These are phyloP conservation scores for Acyrthosiphon pisum DNA, from an alignment of 1,140 invertebrate genomes.

Conservation along the genomic window DNA sequence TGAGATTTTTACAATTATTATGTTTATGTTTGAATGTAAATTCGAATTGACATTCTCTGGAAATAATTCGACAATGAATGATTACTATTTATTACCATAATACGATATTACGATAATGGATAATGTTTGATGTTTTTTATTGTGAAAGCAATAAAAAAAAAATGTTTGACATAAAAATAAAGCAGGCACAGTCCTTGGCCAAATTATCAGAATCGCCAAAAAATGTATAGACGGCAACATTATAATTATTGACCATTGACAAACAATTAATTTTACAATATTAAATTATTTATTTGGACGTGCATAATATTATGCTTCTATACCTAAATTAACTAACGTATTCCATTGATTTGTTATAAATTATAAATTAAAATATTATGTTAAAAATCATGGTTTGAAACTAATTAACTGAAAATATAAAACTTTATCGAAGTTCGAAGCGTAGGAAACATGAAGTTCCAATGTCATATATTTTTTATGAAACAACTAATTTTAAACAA, in stretches of 20 bases:
- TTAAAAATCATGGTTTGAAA: background rate
- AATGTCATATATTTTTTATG: background rate
- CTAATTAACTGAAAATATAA: background rate
- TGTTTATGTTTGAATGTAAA: background rate
- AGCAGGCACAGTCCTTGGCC: background rate
- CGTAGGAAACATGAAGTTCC: background rate
- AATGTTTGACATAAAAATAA: background rate
- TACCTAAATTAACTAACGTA: background rate
- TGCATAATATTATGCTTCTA: too few relatives aligned
- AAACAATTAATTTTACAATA: background rate
- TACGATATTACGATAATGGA: background rate
- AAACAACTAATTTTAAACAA: background rate
- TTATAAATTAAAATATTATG: background rate
- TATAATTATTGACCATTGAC: background rate
- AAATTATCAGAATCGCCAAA: background rate
- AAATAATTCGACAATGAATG: background rate
- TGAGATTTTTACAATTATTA: background rate
- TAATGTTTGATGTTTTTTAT: background rate
- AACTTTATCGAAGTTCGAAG: background rate
- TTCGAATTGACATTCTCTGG: background rate
- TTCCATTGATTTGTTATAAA: background rate
- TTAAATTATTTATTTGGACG: background rate
- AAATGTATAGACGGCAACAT: background rate
- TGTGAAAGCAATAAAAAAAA: background rate
- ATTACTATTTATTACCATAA: background rate